A percentile compares a stretch with the other conserved stretches of the same genome.
These are phyloP conservation scores for Neolamprologus sp. DNA, from an alignment of 2,113 vertebrate species.

Conservation along the genomic window DNA sequence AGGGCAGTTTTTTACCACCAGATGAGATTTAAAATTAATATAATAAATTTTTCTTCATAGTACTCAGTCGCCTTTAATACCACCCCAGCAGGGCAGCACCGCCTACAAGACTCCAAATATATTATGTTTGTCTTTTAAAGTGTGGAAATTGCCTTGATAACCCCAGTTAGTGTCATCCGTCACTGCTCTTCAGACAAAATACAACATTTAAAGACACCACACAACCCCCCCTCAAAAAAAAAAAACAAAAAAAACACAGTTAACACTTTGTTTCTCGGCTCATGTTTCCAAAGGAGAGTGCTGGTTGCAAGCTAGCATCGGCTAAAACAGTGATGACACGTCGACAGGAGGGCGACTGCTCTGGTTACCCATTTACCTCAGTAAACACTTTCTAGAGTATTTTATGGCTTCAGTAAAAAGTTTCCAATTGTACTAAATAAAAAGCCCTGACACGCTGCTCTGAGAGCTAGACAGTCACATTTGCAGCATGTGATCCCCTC, in stretches of 20 bases:
- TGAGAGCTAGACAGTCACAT: background rate
- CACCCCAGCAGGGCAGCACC: background rate
- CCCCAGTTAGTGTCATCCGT: accelerated
- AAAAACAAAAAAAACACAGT: accelerated
- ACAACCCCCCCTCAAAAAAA: background rate
- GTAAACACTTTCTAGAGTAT: background rate
- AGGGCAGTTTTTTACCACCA: background rate
- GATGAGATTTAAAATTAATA: background rate
- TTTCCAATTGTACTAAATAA: background rate
- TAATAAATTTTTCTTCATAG: background rate
- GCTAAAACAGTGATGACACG: background rate
- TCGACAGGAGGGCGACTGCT: background rate
- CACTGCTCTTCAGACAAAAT: background rate
- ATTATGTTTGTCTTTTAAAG: background rate
- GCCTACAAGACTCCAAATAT: background rate
- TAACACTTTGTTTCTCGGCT: background rate
- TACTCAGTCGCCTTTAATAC: background rate
- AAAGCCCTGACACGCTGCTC: background rate
- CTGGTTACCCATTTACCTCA: background rate
- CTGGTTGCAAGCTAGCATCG: background rate
- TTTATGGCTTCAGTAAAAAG: background rate
- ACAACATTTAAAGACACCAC: background rate
- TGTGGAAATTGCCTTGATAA: background rate
- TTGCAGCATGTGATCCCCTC: background rate
- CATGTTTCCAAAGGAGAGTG: background rate